phyloP scores from a whole-genome alignment of 2,113 vertebrate species.

The Ictidomys tridecemlineatus region DNA sequence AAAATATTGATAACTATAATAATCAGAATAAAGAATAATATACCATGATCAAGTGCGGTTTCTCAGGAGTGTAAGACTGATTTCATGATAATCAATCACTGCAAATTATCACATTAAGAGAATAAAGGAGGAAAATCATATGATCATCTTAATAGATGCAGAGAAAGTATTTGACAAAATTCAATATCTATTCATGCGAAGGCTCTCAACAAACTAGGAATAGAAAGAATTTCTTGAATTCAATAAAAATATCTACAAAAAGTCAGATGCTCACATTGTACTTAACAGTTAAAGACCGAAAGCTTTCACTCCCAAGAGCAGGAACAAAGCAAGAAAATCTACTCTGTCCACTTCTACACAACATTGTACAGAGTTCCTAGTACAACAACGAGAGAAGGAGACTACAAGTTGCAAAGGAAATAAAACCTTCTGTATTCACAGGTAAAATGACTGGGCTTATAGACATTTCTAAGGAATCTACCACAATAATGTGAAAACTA shows the following conservation, averaged over 20 bases:
- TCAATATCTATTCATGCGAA: not conserved
- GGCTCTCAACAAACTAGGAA: not conserved
- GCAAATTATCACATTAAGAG: not conserved
- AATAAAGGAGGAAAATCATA: not conserved
- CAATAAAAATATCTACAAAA: not conserved
- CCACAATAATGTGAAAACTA: constrained; percentile 18
- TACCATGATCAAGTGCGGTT: not conserved
- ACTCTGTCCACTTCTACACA: not conserved
- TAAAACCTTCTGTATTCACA: not conserved
- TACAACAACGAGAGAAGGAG: not conserved
- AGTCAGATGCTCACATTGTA: not conserved
- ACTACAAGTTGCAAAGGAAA: not conserved
- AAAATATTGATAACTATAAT: constrained; percentile 16
- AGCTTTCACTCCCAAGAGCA: not conserved
- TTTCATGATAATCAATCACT: not conserved
- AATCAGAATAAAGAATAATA: not conserved
- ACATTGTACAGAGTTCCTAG: not conserved
- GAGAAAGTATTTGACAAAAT: not conserved
- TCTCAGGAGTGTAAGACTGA: not conserved
- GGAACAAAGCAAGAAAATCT: not conserved
- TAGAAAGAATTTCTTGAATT: not conserved
- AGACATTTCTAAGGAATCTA: not conserved
- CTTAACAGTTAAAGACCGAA: not conserved
- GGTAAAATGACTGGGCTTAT: not conserved
- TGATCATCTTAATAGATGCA: not conserved